Evolutionary conservation across 37 sponge, comb jelly and placozoan species (phyloP).

Genomic region (Agelas oroides): DNA sequence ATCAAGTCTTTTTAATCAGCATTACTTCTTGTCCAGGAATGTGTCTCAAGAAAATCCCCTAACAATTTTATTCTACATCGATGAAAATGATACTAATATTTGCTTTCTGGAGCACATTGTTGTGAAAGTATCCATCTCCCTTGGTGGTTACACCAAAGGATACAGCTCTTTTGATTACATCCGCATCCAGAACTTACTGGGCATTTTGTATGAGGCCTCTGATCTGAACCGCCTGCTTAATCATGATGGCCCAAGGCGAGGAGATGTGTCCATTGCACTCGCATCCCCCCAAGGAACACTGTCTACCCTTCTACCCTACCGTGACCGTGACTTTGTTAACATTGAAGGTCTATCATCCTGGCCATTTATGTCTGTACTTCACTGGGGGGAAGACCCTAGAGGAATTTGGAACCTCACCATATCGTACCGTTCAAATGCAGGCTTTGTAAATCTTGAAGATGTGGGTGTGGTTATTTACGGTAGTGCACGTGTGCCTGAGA

Average conservation of each 20-base stretch:
- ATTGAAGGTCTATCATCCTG: constrained; percentile 45
- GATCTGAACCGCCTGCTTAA: background rate
- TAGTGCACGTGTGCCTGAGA: constrained; percentile 14
- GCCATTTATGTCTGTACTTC: constrained; percentile 79
- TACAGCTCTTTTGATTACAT: constrained; percentile 14
- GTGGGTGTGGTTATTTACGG: constrained; percentile 33
- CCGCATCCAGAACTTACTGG: background rate
- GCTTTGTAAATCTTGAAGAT: constrained; percentile 20
- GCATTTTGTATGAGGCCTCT: background rate
- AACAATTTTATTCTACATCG: background rate
- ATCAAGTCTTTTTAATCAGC: too few relatives aligned
- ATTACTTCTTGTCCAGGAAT: background rate
- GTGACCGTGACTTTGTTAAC: constrained; percentile 49
- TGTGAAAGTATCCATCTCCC: background rate
- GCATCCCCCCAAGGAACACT: constrained; percentile 74
- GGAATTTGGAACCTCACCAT: constrained; percentile 67
- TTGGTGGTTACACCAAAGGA: background rate
- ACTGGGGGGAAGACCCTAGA: constrained; percentile 76
- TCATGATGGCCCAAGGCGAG: constrained; percentile 41
- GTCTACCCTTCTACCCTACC: constrained; percentile 58
- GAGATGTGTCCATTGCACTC: constrained; percentile 62
- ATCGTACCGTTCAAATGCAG: background rate
- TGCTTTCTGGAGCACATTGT: constrained; percentile 34
- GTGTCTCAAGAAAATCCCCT: background rate
- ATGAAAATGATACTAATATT: background rate